These are phyloP conservation scores for Sebastes hubbsi DNA, from an alignment of 2,797 vertebrate species.

Conservation along the genomic window DNA sequence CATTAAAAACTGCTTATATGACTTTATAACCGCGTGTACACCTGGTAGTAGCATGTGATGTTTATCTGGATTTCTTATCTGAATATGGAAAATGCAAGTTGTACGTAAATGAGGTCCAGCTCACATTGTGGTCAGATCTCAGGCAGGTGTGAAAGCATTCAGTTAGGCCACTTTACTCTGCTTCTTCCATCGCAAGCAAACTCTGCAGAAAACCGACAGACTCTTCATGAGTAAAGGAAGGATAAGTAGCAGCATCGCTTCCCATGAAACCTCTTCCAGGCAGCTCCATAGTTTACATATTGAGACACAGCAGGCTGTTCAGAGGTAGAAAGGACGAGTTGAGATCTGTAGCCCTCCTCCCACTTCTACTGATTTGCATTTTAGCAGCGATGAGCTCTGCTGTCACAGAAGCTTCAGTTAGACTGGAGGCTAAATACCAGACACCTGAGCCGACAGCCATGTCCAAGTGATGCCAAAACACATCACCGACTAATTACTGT, in stretches of 20 bases:
- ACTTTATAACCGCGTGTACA: background rate
- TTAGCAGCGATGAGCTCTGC: constrained; percentile 1
- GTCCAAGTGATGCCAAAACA: background rate
- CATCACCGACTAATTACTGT: no score
- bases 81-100: background rate
- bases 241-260: background rate
- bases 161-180: background rate
- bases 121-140: background rate
- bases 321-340: background rate
- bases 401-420: background rate
- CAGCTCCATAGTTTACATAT: background rate
- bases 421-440: background rate
- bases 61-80: background rate
- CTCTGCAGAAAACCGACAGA: background rate
- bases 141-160: background rate
- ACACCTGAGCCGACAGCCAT: background rate
- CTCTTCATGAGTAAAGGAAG: background rate
- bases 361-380: constrained; percentile 50
- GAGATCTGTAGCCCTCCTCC: background rate
- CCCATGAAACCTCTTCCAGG: background rate
- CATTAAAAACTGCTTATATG: background rate
- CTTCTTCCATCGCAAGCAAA: background rate
- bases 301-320: background rate
- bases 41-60: background rate
- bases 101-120: background rate